Conservation (phyloP, 2,888 invertebrate genomes). For the Clistopyga incitator region DNA sequence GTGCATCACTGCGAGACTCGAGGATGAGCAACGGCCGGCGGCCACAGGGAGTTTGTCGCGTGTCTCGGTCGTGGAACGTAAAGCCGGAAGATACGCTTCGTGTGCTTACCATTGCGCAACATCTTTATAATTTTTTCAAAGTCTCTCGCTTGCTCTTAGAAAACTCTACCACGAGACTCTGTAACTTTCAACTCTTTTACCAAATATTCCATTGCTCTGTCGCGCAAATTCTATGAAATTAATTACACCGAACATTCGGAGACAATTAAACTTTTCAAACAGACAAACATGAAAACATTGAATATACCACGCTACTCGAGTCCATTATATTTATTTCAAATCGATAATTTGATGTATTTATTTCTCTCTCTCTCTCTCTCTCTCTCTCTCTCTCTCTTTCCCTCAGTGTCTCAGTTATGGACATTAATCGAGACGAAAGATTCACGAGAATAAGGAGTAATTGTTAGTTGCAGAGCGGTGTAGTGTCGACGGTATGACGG, state of each 20-base stretch:
- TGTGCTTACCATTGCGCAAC: constrained; percentile 76
- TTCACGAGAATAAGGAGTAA: too few species aligned
- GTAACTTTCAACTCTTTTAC: constrained; percentile 51
- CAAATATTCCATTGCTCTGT: constrained; percentile 25
- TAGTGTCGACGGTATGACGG: constrained; percentile 45
- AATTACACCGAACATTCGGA: neutral
- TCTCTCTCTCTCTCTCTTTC: too few species aligned
- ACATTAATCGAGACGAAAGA: too few species aligned
- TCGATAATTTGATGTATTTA: too few species aligned
- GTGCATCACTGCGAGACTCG: constrained; percentile 72
- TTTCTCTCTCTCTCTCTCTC: too few species aligned
- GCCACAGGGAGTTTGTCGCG: constrained; percentile 76
- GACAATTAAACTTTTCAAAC: too few species aligned
- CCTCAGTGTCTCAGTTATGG: too few species aligned
- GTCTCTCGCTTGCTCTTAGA: constrained; percentile 48
- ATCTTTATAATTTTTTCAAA: constrained; percentile 62
- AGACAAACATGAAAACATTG: too few species aligned
- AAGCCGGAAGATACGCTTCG: constrained; percentile 82
- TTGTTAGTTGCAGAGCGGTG: constrained; percentile 3
- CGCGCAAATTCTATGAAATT: neutral
- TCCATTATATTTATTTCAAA: too few species aligned
- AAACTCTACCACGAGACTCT: constrained; percentile 35
- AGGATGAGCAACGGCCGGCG: constrained; percentile 59
- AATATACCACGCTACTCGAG: too few species aligned
- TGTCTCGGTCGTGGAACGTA: constrained; percentile 76